A percentile compares a stretch with the other conserved stretches of the same genome.
These are phyloP conservation scores for Drosophila ironensis DNA, from an alignment of 1,140 invertebrate species.

Conservation along the genomic window DNA sequence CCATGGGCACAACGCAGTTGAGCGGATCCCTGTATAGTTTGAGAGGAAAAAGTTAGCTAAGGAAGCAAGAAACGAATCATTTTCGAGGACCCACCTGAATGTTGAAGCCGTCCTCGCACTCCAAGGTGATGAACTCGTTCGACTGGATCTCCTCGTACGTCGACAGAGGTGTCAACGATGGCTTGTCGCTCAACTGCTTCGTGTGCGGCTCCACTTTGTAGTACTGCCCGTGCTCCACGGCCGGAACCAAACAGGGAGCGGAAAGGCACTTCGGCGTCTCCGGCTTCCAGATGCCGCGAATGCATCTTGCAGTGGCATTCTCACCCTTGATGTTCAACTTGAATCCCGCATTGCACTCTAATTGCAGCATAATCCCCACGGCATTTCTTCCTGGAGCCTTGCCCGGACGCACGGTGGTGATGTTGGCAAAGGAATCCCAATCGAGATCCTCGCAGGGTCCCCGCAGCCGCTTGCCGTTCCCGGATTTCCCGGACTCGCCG, in stretches of 20 bases:
- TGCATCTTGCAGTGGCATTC: slow-evolving; percentile 90
- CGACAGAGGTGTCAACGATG: slow-evolving; percentile 60
- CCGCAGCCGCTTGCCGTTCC: slow-evolving; percentile 79
- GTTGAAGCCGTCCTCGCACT: slow-evolving; percentile 79
- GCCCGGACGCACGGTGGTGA: slow-evolving; percentile 70
- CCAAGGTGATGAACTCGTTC: slow-evolving; percentile 77
- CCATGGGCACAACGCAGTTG: slow-evolving; percentile 90
- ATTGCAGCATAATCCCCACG: slow-evolving; percentile 87
- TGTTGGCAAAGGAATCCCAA: slow-evolving; percentile 75
- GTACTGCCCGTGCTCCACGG: slow-evolving; percentile 77
- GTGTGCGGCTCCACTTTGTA: slow-evolving; percentile 76
- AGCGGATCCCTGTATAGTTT: slow-evolving; percentile 84
- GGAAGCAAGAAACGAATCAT: neutral
- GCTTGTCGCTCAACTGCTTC: slow-evolving; percentile 64
- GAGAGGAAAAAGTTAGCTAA: neutral
- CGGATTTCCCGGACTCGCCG: slow-evolving; percentile 41
- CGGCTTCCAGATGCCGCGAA: slow-evolving; percentile 91
- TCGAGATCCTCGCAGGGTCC: slow-evolving; percentile 83
- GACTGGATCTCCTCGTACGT: slow-evolving; percentile 81
- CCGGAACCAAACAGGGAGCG: slow-evolving; percentile 78
- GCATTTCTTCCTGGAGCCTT: slow-evolving; percentile 82
- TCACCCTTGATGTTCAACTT: slow-evolving; percentile 86
- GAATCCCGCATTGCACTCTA: slow-evolving; percentile 89
- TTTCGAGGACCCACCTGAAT: slow-evolving; percentile 53
- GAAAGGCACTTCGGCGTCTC: slow-evolving; percentile 89